These are phyloP conservation scores for Petrolisthes cinctipes DNA, from an alignment of 2,888 invertebrate genomes.

Conservation along the genomic window DNA sequence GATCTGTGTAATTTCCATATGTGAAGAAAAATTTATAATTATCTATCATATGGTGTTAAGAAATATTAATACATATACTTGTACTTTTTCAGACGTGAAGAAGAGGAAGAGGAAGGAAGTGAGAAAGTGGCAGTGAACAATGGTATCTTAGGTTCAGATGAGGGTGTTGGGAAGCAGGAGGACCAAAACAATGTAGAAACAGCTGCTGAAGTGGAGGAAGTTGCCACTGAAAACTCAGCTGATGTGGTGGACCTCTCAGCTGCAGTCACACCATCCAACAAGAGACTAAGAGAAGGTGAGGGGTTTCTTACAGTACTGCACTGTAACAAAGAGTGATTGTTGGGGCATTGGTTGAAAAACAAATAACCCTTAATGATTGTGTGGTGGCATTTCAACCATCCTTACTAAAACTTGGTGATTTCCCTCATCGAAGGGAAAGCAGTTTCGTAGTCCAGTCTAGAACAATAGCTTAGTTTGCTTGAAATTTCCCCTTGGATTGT, in stretches of 20 bases:
- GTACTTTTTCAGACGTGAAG: slow-evolving; percentile 40
- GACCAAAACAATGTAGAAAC: not conserved
- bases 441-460: not conserved
- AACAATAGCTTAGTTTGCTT: not conserved
- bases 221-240: slow-evolving; percentile 23
- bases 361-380: not conserved
- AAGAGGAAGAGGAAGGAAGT: slow-evolving; percentile 54
- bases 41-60: too few relatives aligned
- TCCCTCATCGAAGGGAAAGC: not conserved
- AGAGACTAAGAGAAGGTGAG: slow-evolving; percentile 57
- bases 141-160: slow-evolving; percentile 44
- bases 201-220: slow-evolving; percentile 34
- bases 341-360: not conserved
- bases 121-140: slow-evolving; percentile 56
- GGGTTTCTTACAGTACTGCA: too few relatives aligned
- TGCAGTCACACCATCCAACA: slow-evolving; percentile 39
- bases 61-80: not conserved
- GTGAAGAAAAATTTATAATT: too few relatives aligned
- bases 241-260: slow-evolving; percentile 52
- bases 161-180: slow-evolving; percentile 43
- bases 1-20: too few relatives aligned
- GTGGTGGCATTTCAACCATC: not conserved
- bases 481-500: not conserved
- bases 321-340: too few relatives aligned
- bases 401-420: not conserved